phyloP scores from a whole-genome alignment of 2,113 vertebrate species.

The Aplodontia rufa region DNA sequence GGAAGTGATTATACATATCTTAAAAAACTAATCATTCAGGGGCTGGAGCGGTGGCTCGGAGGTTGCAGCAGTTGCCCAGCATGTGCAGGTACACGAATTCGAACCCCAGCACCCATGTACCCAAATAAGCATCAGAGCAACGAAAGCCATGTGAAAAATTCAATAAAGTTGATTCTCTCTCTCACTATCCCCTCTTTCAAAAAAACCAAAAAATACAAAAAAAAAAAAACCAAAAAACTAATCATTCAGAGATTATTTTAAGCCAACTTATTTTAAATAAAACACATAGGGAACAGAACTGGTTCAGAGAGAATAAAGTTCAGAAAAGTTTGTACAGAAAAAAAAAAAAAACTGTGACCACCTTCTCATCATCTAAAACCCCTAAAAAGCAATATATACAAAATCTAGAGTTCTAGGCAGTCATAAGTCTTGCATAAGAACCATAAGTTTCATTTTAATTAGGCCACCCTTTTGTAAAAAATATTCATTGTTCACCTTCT shows the following conservation, averaged over 20 bases:
- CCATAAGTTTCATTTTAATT: background rate
- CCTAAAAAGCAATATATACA: background rate
- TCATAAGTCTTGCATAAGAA: background rate
- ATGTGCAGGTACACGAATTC: too few species aligned
- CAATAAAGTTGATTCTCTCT: too few species aligned
- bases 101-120: too few species aligned
- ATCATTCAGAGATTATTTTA: constrained; percentile 43
- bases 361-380: background rate
- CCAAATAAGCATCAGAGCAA: too few species aligned
- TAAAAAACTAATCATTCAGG: constrained; percentile 32
- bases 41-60: too few species aligned
- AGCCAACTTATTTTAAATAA: constrained; percentile 9
- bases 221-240: too few species aligned
- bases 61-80: too few species aligned
- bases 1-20: constrained; percentile 6
- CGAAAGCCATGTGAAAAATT: too few species aligned
- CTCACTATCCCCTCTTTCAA: too few species aligned
- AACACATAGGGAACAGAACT: background rate
- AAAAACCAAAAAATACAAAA: too few species aligned
- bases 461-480: background rate
- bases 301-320: background rate
- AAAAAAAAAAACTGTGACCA: background rate
- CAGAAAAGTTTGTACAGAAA: background rate
- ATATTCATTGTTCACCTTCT: background rate
- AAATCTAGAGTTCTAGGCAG: background rate